Evolutionary conservation across 1,140 invertebrate species (phyloP).

Genomic region (Archivesica marissinica): DNA sequence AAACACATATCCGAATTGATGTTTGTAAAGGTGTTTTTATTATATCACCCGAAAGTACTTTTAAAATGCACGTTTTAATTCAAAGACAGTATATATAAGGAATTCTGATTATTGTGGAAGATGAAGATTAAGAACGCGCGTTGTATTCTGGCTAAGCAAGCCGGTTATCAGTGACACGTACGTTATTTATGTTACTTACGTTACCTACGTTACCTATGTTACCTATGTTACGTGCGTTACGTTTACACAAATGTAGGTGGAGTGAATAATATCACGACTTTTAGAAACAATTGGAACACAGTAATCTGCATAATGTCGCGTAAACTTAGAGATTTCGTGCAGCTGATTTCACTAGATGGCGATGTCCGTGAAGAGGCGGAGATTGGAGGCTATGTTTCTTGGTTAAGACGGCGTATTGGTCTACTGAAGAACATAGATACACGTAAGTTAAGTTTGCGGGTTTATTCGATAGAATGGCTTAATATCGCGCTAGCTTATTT

Average conservation of each 20-base stretch:
- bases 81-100: background rate
- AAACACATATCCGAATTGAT: too few species aligned
- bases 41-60: background rate
- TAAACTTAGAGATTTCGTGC: constrained; percentile 35
- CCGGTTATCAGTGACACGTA: background rate
- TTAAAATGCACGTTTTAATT: background rate
- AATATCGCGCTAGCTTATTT: too few species aligned
- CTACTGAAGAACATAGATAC: constrained; percentile 27
- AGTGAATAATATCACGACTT: background rate
- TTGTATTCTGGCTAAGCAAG: background rate
- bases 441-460: background rate
- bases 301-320: constrained; percentile 1
- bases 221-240: background rate
- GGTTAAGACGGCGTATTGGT: constrained; percentile 13
- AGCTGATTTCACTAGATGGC: background rate
- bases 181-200: too few species aligned
- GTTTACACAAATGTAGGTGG: background rate
- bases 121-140: background rate
- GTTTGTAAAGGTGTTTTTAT: too few species aligned
- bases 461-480: too few species aligned
- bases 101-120: background rate
- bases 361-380: background rate
- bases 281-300: background rate
- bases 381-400: constrained; percentile 32
- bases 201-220: too few species aligned